phyloP scores from a whole-genome alignment of 2,797 vertebrate species.

The Pelobates cultripes region DNA sequence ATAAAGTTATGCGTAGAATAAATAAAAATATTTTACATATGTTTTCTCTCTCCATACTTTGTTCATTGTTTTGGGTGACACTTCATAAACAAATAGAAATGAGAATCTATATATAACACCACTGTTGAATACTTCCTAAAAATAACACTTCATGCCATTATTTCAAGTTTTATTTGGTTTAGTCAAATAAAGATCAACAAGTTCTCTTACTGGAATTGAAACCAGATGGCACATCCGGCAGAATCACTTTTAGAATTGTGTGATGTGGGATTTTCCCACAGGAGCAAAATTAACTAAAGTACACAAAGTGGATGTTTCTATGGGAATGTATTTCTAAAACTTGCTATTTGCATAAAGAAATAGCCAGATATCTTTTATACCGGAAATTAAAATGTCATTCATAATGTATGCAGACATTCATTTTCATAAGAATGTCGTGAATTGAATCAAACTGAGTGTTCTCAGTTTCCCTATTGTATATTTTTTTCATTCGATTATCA shows the following conservation, averaged over 20 bases:
- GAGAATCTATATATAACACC: background rate
- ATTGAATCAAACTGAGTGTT: too few relatives aligned
- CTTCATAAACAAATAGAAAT: background rate
- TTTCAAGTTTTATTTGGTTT: conserved; percentile 8
- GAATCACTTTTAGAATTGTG: conserved; percentile 22
- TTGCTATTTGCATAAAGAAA: background rate
- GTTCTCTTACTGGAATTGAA: conserved; percentile 35
- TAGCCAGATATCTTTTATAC: too few relatives aligned
- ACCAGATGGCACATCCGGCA: conserved; percentile 46
- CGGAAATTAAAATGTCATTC: too few relatives aligned
- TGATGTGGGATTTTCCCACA: conserved; percentile 50
- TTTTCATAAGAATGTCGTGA: too few relatives aligned
- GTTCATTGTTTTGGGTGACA: background rate
- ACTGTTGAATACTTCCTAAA: conserved; percentile 10
- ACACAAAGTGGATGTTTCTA: background rate
- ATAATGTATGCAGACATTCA: too few relatives aligned
- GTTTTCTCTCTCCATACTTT: too few relatives aligned
- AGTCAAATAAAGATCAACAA: conserved; percentile 39
- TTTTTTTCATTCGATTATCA: too few relatives aligned
- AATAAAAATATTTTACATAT: too few relatives aligned
- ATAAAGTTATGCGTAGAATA: too few relatives aligned
- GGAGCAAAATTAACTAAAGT: background rate
- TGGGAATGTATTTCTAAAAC: background rate
- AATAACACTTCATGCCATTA: conserved; percentile 27
- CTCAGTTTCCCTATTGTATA: too few relatives aligned